A percentile compares a stretch with the other conserved stretches of the same genome.
These are phyloP conservation scores for Atherinomorus stipes DNA, from an alignment of 2,113 vertebrate genomes.

Conservation along the genomic window DNA sequence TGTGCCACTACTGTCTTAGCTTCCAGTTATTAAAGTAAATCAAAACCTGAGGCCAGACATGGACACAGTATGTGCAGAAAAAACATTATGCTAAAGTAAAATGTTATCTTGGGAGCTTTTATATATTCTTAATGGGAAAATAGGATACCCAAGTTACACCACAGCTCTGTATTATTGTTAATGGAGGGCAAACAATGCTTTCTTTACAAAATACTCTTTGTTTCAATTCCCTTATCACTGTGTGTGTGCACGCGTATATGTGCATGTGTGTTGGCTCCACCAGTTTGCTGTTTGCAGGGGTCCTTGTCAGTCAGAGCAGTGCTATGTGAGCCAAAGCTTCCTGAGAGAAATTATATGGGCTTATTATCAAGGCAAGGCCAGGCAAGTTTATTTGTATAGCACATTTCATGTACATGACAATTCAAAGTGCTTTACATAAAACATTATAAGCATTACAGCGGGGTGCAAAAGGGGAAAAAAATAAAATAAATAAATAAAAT, in stretches of 20 bases:
- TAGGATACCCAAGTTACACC: slow-evolving; percentile 4
- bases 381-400: too few species aligned
- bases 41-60: slow-evolving; percentile 29
- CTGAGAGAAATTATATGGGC: slow-evolving; percentile 61
- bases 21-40: slow-evolving; percentile 59
- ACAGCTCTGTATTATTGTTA: slow-evolving; percentile 22
- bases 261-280: slow-evolving; percentile 35
- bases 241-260: too few species aligned
- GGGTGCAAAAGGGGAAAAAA: too few species aligned
- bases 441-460: too few species aligned
- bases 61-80: slow-evolving; percentile 25
- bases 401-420: too few species aligned
- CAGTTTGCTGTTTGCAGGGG: slow-evolving; percentile 40
- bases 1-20: slow-evolving; percentile 61
- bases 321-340: slow-evolving; percentile 42
- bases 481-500: too few species aligned
- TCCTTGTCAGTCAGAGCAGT: slow-evolving; percentile 51
- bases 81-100: slow-evolving; percentile 3
- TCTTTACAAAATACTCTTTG: slow-evolving; percentile 19
- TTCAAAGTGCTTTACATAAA: too few species aligned
- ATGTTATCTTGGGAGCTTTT: slow-evolving; percentile 27
- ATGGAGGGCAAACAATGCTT: slow-evolving; percentile 23
- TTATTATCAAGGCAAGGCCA: too few species aligned
- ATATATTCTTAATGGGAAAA: slow-evolving; percentile 23
- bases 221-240: slow-evolving; percentile 12